A percentile compares a stretch with the other conserved stretches of the same genome.
phyloP scores from a whole-genome alignment of 2,797 vertebrate species.

The Sebastes hopkinsi region DNA sequence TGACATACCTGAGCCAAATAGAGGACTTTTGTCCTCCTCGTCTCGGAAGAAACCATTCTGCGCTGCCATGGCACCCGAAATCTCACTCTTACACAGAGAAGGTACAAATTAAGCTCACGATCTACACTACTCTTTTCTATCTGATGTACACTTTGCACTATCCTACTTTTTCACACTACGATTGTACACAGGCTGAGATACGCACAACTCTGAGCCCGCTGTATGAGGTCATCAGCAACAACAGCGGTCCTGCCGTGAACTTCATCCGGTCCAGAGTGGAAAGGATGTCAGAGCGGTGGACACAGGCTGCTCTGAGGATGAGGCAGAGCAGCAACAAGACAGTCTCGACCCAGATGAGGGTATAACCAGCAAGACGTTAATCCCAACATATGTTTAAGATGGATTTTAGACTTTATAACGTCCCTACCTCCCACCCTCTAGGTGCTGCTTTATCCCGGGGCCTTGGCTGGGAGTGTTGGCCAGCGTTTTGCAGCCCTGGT shows the following conservation, averaged over 20 bases:
- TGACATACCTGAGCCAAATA: slow-evolving; percentile 80
- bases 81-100: slow-evolving; percentile 29
- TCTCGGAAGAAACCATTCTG: slow-evolving; percentile 53
- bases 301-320: slow-evolving; percentile 61
- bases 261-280: slow-evolving; percentile 78
- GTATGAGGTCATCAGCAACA: slow-evolving; percentile 57
- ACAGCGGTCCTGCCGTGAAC: slow-evolving; percentile 62
- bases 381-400: background rate
- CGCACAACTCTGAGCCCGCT: slow-evolving; percentile 57
- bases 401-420: background rate
- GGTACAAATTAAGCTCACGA: slow-evolving; percentile 41
- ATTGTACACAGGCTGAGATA: slow-evolving; percentile 60
- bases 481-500: slow-evolving; percentile 76
- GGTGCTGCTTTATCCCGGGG: slow-evolving; percentile 79
- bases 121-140: background rate
- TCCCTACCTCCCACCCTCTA: slow-evolving; percentile 3
- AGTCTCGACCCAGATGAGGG: slow-evolving; percentile 60
- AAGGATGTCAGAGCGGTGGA: slow-evolving; percentile 74
- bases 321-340: slow-evolving; percentile 48
- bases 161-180: background rate
- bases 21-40: slow-evolving; percentile 78
- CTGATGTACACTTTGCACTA: background rate
- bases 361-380: slow-evolving; percentile 8
- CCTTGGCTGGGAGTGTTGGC: slow-evolving; percentile 68
- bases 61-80: slow-evolving; percentile 64